Evolutionary conservation across 2,797 vertebrate genomes (phyloP), one percentile per base, ranked within the genome.

Genomic region (Siniperca scherzeri): DNA sequence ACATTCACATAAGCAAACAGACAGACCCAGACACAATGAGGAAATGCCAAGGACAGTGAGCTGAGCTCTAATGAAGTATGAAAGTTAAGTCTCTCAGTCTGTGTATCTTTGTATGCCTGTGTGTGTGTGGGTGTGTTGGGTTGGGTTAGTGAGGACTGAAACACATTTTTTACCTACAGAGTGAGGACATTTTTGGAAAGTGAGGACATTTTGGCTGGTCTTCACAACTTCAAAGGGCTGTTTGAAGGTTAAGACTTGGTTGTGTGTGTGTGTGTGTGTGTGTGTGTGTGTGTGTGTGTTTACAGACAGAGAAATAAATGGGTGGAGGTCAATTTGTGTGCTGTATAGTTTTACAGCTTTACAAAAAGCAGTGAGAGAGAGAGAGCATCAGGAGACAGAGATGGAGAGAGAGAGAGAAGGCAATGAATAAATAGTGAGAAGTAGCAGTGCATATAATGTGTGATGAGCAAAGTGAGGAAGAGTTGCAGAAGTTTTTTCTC

Each of bases 401-500:
- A 40, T 27, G 38, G 25, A 62, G n/a, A 53, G 68, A 61, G 56
- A 61, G 66, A 75, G 46, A 74, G 69, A 25, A 64, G 65, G 72
- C 11, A 53, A 30, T 56, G 70, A 86, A 62, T 61, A 78, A 81
- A 88, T 86, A 85, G 76, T 81, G 66, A 83, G 79, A 74, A 64
- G 85, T 44, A 77, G 80, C 55, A 80, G 84, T 86, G 72, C 60
- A 57, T 80, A 67, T 74, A 81, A 82, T 38, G 72, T 80, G 71
- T 84, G 87, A 86, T 85, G 92, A 91, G 89, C 88, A 91, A 91
- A 92, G 86, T 89, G 86, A 90, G 86, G 86, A 92, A 87, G 91
- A 93, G 91, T 91, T 92, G 88, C 71, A 91, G 86, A 95, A 94
- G 94, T 96, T 95, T 92, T 91, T 91, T 92, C 79, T 91, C 91